These are phyloP conservation scores for Nycticorax nycticorax DNA, from an alignment of 2,113 vertebrate species.

Conservation along the genomic window DNA sequence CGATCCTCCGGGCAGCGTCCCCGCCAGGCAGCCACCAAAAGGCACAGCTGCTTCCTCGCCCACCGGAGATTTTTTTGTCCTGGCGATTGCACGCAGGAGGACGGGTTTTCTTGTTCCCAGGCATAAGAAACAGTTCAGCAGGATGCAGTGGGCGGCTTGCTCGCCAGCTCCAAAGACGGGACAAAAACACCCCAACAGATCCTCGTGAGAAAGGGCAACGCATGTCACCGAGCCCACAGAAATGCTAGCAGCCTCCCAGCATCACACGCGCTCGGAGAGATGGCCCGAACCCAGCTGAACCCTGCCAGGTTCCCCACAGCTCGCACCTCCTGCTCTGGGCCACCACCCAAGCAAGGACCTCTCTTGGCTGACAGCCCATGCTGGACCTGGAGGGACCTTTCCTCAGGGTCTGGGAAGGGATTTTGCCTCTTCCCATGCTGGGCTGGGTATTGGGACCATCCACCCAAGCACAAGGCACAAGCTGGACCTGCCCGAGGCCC, in stretches of 20 bases:
- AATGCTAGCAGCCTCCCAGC: not conserved
- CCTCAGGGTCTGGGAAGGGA: not conserved
- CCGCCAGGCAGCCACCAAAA: not conserved
- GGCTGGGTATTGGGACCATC: not conserved
- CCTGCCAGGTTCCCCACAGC: not conserved
- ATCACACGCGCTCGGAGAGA: not conserved
- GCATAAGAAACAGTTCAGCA: not conserved
- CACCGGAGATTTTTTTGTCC: not conserved
- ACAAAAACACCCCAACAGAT: not conserved
- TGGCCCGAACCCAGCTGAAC: not conserved
- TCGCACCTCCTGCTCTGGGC: not conserved
- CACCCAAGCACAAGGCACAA: not conserved
- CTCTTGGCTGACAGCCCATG: accelerated
- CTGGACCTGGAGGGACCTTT: not conserved
- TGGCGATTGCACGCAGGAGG: not conserved
- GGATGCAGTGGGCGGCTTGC: not conserved
- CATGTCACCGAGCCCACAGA: not conserved
- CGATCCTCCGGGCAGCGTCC: accelerated
- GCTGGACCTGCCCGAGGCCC: not conserved
- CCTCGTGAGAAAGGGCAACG: not conserved
- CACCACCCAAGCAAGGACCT: not conserved
- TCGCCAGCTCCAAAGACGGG: not conserved
- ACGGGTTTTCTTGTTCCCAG: not conserved
- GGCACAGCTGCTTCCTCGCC: not conserved
- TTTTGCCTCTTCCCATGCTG: not conserved